A percentile compares a stretch with the other conserved stretches of the same genome.
Evolutionary conservation across 2,888 invertebrate genomes (phyloP).

Genomic region (Lasioglossum oenotherae): DNA sequence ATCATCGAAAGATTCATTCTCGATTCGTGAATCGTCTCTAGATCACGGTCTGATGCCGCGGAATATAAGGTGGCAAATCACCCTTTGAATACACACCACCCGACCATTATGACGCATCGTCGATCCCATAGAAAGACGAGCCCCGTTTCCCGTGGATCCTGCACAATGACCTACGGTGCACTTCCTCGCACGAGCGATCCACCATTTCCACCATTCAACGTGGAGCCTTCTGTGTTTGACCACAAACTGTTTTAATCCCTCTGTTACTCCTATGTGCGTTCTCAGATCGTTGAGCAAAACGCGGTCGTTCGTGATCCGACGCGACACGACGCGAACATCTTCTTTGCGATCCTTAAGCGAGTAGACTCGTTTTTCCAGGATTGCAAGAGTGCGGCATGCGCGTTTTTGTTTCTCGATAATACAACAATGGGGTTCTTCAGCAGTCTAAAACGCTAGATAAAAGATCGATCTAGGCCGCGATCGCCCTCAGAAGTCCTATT

Average conservation of each 20-base stretch:
- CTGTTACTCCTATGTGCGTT: slow-evolving; percentile 74
- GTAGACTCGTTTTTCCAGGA: too few relatives aligned
- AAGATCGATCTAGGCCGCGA: too few relatives aligned
- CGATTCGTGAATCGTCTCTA: slow-evolving; percentile 26
- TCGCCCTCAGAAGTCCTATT: too few relatives aligned
- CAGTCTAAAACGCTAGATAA: too few relatives aligned
- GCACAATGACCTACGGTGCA: slow-evolving; percentile 52
- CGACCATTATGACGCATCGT: slow-evolving; percentile 68
- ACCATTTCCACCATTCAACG: slow-evolving; percentile 72
- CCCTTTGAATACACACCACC: slow-evolving; percentile 44
- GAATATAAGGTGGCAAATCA: slow-evolving; percentile 57
- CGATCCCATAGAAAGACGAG: slow-evolving; percentile 67
- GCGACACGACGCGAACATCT: not conserved
- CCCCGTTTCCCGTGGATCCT: slow-evolving; percentile 57
- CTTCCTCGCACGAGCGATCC: slow-evolving; percentile 63
- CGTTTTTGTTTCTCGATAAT: too few relatives aligned
- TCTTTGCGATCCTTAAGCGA: not conserved
- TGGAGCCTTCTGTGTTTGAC: slow-evolving; percentile 73
- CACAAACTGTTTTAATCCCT: slow-evolving; percentile 78
- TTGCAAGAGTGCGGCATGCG: too few relatives aligned
- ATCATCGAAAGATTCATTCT: slow-evolving; percentile 15
- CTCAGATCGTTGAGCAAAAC: slow-evolving; percentile 70
- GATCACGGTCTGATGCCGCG: slow-evolving; percentile 48
- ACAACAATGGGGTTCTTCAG: too few relatives aligned
- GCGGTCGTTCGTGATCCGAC: slow-evolving; percentile 55